Evolutionary conservation across 2,113 vertebrate genomes (phyloP).

Genomic region (Macroglossus sobrinus): DNA sequence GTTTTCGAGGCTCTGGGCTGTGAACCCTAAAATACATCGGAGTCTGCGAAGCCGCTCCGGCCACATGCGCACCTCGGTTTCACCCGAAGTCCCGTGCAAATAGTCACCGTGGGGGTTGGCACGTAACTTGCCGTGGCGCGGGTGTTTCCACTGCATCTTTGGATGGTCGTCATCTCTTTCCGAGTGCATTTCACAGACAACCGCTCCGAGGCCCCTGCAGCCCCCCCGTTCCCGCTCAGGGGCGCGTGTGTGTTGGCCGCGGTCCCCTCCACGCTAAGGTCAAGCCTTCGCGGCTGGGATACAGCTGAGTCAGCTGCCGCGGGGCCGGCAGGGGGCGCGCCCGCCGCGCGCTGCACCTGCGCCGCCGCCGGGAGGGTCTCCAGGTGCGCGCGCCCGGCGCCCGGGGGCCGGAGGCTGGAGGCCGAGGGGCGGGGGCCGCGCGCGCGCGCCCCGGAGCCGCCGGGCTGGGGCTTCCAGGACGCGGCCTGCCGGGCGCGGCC

Average conservation of each 20-base stretch:
- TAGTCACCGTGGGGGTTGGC: neutral
- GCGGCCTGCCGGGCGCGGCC: too few species aligned
- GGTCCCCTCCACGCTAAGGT: conserved; percentile 28
- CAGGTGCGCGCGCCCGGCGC: too few species aligned
- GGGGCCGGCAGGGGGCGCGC: conserved; percentile 62
- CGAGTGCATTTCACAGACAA: neutral
- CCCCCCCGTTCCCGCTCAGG: neutral
- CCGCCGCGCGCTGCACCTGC: neutral
- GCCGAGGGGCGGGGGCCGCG: too few species aligned
- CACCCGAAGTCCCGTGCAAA: neutral
- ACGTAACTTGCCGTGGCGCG: neutral
- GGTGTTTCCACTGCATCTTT: neutral
- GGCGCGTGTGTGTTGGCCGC: neutral
- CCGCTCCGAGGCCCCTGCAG: neutral
- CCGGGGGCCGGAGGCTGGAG: too few species aligned
- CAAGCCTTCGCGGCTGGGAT: neutral
- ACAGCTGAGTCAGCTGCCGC: conserved; percentile 58
- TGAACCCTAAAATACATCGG: neutral
- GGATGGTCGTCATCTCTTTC: neutral
- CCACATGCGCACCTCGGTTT: too few species aligned
- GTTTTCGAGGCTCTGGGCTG: neutral
- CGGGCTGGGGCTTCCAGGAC: too few species aligned
- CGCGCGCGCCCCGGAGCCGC: too few species aligned
- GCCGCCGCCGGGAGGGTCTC: too few species aligned
- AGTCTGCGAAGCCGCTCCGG: neutral